Conservation (phyloP, 2,797 vertebrate genomes). For the Pyrrhura leucotis region DNA sequence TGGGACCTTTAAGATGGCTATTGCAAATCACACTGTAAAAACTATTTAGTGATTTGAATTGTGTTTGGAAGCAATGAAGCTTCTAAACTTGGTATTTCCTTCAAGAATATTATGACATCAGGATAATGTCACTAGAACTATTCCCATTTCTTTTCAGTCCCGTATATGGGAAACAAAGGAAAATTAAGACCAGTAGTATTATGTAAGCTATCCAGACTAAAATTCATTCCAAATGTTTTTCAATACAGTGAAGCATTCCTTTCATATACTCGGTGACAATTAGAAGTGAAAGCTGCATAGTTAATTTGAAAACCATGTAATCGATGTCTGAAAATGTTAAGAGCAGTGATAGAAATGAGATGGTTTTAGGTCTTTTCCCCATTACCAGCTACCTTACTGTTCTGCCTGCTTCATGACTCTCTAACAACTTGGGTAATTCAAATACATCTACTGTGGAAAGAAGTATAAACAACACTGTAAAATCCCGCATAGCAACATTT, state of each 20-base stretch:
- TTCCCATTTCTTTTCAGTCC: neutral
- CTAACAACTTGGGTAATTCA: neutral
- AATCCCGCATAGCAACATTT: neutral
- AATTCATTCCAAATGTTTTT: neutral
- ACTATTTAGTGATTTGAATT: neutral
- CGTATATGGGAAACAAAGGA: slow-evolving; percentile 23
- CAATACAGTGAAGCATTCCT: neutral
- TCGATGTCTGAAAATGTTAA: neutral
- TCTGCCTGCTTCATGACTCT: neutral
- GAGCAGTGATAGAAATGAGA: neutral
- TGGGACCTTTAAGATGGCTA: neutral
- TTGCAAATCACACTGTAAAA: neutral
- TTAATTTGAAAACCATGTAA: neutral
- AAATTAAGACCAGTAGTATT: neutral
- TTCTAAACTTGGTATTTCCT: neutral
- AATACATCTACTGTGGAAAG: neutral
- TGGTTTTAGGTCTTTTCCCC: neutral
- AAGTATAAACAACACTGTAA: neutral
- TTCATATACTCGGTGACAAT: neutral
- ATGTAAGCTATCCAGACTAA: neutral
- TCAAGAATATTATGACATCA: neutral
- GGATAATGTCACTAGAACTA: neutral
- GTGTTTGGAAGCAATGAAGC: neutral
- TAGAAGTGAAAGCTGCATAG: neutral
- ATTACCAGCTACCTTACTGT: neutral